Evolutionary conservation across 2,113 vertebrate species (phyloP).

Genomic region (Boulengeromyrus knoepffleri): DNA sequence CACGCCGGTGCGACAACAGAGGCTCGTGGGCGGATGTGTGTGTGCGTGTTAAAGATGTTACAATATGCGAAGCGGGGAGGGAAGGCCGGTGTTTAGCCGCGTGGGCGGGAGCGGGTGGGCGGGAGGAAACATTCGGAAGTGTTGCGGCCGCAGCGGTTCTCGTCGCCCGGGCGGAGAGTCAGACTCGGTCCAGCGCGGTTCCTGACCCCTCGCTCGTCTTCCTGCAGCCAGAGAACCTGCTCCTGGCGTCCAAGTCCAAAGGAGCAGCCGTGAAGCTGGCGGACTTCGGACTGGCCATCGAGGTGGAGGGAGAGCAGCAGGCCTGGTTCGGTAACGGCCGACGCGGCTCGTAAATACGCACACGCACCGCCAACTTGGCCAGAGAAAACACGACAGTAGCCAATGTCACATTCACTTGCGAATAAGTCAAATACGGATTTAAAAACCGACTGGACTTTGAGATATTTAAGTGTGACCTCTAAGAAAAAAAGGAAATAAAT

Average conservation of each 20-base stretch:
- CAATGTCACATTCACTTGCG: background rate
- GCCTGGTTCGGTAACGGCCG: constrained; percentile 74
- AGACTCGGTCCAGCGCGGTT: background rate
- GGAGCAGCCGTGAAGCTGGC: constrained; percentile 76
- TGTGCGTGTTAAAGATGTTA: background rate
- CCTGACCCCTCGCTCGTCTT: background rate
- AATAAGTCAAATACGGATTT: background rate
- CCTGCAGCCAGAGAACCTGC: constrained; percentile 70
- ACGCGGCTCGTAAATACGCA: too few species aligned
- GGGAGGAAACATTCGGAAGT: background rate
- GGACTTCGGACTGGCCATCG: constrained; percentile 77
- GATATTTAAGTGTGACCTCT: background rate
- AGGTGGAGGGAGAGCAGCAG: constrained; percentile 79
- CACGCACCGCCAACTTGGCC: background rate
- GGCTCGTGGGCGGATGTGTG: constrained; percentile 4
- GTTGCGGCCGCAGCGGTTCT: background rate
- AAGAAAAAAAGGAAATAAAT: background rate
- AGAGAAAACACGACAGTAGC: background rate
- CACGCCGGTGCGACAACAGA: background rate
- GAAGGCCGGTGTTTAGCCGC: background rate
- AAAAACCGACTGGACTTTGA: background rate
- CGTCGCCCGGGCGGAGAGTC: background rate
- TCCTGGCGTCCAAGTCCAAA: constrained; percentile 76
- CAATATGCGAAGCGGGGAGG: background rate
- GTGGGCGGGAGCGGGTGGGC: background rate